phyloP scores from a whole-genome alignment of 1,140 invertebrate genomes.

The Neodiprion fabricii region DNA sequence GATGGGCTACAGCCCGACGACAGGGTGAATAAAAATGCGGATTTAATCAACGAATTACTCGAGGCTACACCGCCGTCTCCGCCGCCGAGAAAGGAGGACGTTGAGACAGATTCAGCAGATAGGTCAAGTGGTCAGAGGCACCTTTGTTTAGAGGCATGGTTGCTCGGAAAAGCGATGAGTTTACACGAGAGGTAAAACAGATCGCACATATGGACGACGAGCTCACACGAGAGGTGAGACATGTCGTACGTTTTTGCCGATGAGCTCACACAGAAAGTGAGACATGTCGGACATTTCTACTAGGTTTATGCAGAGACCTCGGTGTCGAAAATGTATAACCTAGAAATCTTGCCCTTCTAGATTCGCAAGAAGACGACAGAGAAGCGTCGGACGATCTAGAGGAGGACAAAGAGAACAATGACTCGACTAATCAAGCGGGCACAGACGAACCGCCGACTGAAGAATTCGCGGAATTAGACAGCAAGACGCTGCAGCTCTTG shows the following conservation, averaged over 20 bases:
- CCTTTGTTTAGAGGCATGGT: too few relatives aligned
- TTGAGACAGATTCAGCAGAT: too few relatives aligned
- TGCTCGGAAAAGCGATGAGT: background rate
- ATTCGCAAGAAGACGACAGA: background rate
- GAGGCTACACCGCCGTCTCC: too few relatives aligned
- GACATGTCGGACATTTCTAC: background rate
- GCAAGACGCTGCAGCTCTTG: background rate
- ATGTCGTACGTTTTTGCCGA: background rate
- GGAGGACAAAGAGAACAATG: background rate
- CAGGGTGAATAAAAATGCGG: too few relatives aligned
- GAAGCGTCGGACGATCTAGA: background rate
- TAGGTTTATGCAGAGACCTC: background rate
- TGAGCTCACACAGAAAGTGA: too few relatives aligned
- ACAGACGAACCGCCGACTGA: background rate
- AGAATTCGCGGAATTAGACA: conserved; percentile 9
- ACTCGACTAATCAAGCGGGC: too few relatives aligned
- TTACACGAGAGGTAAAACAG: background rate
- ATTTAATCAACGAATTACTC: too few relatives aligned
- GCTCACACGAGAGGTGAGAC: background rate
- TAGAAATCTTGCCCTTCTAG: background rate
- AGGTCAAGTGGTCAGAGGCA: too few relatives aligned
- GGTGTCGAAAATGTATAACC: background rate
- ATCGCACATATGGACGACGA: background rate
- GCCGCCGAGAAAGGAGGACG: too few relatives aligned
- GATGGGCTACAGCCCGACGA: too few relatives aligned